Percentiles rank a stretch among this genome's conserved stretches.
Evolutionary conservation across 2,888 invertebrate species (phyloP).

Genomic region (Metopia argyrocephala): DNA sequence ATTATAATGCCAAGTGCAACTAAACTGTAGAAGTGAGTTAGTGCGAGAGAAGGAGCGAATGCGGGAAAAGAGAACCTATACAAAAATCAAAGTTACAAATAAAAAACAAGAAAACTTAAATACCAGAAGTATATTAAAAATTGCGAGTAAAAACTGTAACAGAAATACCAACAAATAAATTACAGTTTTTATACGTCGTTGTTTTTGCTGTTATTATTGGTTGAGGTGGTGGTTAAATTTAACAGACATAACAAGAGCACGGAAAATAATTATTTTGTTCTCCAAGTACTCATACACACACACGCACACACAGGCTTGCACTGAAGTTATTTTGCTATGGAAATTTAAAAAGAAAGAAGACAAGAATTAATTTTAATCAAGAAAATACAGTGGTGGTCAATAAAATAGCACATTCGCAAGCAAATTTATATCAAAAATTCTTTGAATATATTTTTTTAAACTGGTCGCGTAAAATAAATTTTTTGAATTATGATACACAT

Average conservation of each 20-base stretch:
- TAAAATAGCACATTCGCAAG: constrained; percentile 3
- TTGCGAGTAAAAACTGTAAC: constrained; percentile 44
- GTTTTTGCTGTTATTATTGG: background rate
- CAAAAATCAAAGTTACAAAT: constrained; percentile 40
- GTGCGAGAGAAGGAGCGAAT: background rate
- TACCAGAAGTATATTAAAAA: constrained; percentile 51
- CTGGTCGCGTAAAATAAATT: too few species aligned
- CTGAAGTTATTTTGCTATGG: constrained; percentile 6
- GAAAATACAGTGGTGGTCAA: constrained; percentile 2
- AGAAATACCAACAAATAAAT: constrained; percentile 56
- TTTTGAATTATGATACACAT: too few species aligned
- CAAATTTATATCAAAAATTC: too few species aligned
- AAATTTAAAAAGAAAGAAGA: constrained; percentile 21
- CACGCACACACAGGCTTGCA: too few species aligned
- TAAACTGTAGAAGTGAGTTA: background rate
- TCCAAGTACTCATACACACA: too few species aligned
- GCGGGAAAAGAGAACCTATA: constrained; percentile 38
- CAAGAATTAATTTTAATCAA: constrained; percentile 5
- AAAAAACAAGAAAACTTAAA: constrained; percentile 37
- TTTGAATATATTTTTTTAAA: too few species aligned
- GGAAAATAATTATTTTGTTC: background rate
- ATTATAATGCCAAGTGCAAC: constrained; percentile 41
- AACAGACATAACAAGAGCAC: background rate
- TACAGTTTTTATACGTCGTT: constrained; percentile 3
- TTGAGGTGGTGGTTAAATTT: background rate